Percentiles rank a stretch among this genome's conserved stretches.
phyloP scores from a whole-genome alignment of 2,888 invertebrate species.

The Meloe dianella region DNA sequence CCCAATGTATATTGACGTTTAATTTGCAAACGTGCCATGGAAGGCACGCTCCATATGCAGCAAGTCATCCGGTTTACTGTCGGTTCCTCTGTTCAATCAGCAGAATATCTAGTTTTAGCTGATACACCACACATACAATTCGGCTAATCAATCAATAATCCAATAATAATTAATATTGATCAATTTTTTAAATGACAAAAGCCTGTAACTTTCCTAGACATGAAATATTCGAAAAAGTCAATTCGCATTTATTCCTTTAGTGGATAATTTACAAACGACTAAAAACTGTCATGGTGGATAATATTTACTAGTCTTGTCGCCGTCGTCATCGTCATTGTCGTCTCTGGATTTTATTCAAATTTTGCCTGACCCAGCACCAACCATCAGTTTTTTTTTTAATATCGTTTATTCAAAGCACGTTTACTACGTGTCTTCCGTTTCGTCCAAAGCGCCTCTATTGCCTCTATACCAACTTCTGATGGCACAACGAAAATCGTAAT shows the following conservation, averaged over 20 bases:
- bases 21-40: constrained; percentile 26
- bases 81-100: constrained; percentile 22
- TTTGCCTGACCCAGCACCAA: constrained; percentile 6
- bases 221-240: no score
- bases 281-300: background rate
- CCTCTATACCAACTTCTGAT: background rate
- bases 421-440: constrained; percentile 7
- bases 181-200: no score
- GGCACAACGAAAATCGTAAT: background rate
- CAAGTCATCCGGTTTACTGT: constrained; percentile 19
- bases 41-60: constrained; percentile 22
- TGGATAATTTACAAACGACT: background rate
- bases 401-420: constrained; percentile 12
- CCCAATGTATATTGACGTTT: constrained; percentile 24
- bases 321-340: background rate
- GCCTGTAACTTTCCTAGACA: no score
- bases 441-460: constrained; percentile 1
- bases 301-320: background rate
- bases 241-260: no score
- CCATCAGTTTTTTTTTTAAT: background rate
- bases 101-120: constrained; percentile 1
- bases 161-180: no score
- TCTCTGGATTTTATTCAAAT: constrained; percentile 10
- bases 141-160: background rate
- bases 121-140: background rate